These are phyloP conservation scores for Pogona vitticeps DNA, from an alignment of 2,113 vertebrate genomes.

Conservation along the genomic window DNA sequence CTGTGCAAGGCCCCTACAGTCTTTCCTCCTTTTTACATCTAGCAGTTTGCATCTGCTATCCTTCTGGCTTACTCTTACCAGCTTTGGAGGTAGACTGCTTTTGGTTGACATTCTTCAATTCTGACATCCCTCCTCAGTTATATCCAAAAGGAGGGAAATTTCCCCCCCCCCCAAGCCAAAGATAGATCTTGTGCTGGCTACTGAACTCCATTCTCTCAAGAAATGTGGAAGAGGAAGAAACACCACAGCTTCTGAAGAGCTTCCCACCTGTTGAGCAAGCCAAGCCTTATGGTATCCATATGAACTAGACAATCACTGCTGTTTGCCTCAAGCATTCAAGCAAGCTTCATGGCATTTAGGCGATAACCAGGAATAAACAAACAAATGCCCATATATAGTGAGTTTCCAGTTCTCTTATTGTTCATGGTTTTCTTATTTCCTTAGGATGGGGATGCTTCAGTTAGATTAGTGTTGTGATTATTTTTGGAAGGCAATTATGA, in stretches of 20 bases:
- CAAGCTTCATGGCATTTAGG: constrained; percentile 10
- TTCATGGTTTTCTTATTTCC: constrained; percentile 27
- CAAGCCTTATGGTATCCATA: constrained; percentile 19
- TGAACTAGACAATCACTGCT: constrained; percentile 1
- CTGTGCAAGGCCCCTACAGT: no score
- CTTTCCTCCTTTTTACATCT: not conserved
- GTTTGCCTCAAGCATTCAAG: constrained; percentile 39
- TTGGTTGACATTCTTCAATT: constrained; percentile 8
- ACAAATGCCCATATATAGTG: constrained; percentile 20
- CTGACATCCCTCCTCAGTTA: constrained; percentile 20
- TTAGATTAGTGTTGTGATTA: not conserved
- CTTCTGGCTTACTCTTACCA: not conserved
- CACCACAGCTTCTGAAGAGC: constrained; percentile 24
- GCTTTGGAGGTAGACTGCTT: not conserved
- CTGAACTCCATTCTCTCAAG: not conserved
- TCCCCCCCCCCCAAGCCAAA: not conserved
- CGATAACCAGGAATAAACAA: constrained; percentile 46
- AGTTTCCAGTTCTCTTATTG: constrained; percentile 28
- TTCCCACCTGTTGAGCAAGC: constrained; percentile 19
- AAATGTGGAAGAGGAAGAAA: not conserved
- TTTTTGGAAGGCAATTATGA: not conserved
- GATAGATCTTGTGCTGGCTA: constrained; percentile 19
- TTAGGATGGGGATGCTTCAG: not conserved
- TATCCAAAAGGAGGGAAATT: not conserved
- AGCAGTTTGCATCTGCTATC: not conserved